Percentiles rank a stretch among this genome's conserved stretches.
Evolutionary conservation across 2,797 vertebrate genomes (phyloP).

Genomic region (Nannoperca obscura): DNA sequence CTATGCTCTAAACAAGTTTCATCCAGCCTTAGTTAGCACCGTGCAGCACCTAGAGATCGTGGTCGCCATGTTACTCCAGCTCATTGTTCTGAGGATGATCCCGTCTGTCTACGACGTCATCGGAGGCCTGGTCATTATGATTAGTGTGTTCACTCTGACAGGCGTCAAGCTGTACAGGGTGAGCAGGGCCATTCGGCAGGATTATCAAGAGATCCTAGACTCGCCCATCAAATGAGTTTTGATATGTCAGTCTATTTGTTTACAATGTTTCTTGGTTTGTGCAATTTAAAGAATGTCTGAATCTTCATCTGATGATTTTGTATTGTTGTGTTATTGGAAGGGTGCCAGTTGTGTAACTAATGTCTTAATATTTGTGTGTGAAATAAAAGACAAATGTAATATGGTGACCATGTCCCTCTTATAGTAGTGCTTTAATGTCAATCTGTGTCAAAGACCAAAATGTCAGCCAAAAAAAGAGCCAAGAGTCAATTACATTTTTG

Average conservation of each 20-base stretch:
- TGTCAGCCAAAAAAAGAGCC: slow-evolving; percentile 29
- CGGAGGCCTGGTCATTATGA: slow-evolving; percentile 94
- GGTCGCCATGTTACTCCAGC: slow-evolving; percentile 96
- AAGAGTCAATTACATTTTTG: slow-evolving; percentile 28
- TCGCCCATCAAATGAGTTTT: slow-evolving; percentile 94
- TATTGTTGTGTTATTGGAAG: slow-evolving; percentile 82
- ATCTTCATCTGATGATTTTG: slow-evolving; percentile 81
- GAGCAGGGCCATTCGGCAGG: slow-evolving; percentile 89
- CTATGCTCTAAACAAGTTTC: slow-evolving; percentile 96
- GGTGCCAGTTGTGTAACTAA: slow-evolving; percentile 83
- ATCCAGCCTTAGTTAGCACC: slow-evolving; percentile 97
- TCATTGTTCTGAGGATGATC: slow-evolving; percentile 92
- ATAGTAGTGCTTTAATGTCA: slow-evolving; percentile 72
- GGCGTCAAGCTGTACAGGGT: slow-evolving; percentile 95
- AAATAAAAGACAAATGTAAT: slow-evolving; percentile 80
- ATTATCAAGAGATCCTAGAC: slow-evolving; percentile 97
- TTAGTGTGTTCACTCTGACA: slow-evolving; percentile 93
- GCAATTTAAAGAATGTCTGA: slow-evolving; percentile 86
- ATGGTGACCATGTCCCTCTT: slow-evolving; percentile 60
- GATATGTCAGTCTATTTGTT: slow-evolving; percentile 69
- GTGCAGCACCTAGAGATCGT: slow-evolving; percentile 98
- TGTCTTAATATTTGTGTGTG: slow-evolving; percentile 85
- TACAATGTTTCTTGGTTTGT: slow-evolving; percentile 80
- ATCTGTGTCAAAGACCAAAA: slow-evolving; percentile 53
- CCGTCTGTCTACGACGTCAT: slow-evolving; percentile 93